A percentile compares a stretch with the other conserved stretches of the same genome.
Evolutionary conservation across 2,797 vertebrate species (phyloP).

Genomic region (Pelochelys cantorii): DNA sequence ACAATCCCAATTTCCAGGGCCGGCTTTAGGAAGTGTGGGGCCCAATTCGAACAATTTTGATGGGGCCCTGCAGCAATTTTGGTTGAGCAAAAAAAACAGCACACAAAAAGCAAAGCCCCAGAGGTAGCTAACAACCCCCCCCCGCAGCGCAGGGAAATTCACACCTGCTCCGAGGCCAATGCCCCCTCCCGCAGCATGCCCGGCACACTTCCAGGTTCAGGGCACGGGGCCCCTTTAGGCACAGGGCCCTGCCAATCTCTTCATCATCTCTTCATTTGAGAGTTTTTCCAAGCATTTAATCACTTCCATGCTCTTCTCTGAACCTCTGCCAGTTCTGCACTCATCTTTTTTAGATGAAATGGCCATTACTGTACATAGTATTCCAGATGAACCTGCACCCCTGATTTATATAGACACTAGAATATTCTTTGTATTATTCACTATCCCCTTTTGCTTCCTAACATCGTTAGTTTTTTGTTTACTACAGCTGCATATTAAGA

Average conservation of each 20-base stretch:
- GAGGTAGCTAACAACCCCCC: no score
- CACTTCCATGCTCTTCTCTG: not conserved
- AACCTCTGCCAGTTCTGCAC: not conserved
- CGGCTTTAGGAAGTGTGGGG: no score
- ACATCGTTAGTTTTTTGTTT: not conserved
- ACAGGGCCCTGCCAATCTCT: not conserved
- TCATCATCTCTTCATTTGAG: not conserved
- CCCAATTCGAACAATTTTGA: no score
- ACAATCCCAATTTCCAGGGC: not conserved
- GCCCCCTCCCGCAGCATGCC: no score
- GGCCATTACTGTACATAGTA: fast-evolving
- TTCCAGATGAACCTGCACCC: not conserved
- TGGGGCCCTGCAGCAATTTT: no score
- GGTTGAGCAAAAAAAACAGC: no score
- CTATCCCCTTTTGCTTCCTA: not conserved
- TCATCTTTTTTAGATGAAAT: not conserved
- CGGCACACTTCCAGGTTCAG: no score
- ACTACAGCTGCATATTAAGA: not conserved
- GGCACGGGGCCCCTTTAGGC: no score
- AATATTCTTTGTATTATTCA: not conserved
- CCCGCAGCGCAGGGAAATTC: no score
- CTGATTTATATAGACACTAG: not conserved
- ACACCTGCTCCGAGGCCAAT: no score
- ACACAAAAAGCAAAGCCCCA: no score
- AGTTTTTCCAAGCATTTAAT: not conserved